Base-by-base conservation (phyloP, 1,140 invertebrate species). In the Drosophila yakuba region DNA sequence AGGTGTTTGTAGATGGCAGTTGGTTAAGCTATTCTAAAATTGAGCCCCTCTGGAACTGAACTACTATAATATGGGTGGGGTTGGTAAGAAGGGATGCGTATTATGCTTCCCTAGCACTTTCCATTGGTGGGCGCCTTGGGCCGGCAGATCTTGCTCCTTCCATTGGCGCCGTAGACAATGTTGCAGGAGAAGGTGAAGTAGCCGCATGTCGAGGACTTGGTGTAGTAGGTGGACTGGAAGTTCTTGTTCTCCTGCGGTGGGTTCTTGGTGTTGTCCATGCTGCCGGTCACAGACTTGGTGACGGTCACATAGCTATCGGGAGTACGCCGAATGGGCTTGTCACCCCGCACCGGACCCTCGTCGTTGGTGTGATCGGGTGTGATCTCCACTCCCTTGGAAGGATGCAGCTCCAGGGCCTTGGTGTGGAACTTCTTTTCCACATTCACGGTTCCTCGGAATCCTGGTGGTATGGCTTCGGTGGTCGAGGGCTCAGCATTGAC, bases 141-240 rank as follows among this genome's bases (percentile, higher is more conserved):
- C 69, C 95, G 95, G 89, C 96, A 97, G 35, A 97, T 95, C 91
- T 97, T 97, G 45, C 95, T 96, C 74, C 95, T 94, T 38, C 96
- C 96, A 81, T 96, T 96, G 0, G 95, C 94, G 12, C 95, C 95
- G 78, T 95, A 95, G 3, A 96, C 95, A 76, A 96, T 94, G 38
- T 96, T 96, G 80, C 96, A 97, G 0, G 96, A 95, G 88, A 97
- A 97, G 3, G 96, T 97, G 74, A 97, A 97, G 80, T 97, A 97
- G 35, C 96, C 96, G 91, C 96, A 97, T 0, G 95, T 96, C 3
- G 96, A 97, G 14, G 96, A 96, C 90, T 97, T 97, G 0, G 96
- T 96, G 66, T 96, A 97, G 92, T 97, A 97, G 17, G 96, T 95
- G 64, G 95, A 95, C n/a, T 95, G 94, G 81, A 94, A 94, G 91